Evolutionary conservation across 2,113 vertebrate species (phyloP).

Genomic region (Anguilla japonica): DNA sequence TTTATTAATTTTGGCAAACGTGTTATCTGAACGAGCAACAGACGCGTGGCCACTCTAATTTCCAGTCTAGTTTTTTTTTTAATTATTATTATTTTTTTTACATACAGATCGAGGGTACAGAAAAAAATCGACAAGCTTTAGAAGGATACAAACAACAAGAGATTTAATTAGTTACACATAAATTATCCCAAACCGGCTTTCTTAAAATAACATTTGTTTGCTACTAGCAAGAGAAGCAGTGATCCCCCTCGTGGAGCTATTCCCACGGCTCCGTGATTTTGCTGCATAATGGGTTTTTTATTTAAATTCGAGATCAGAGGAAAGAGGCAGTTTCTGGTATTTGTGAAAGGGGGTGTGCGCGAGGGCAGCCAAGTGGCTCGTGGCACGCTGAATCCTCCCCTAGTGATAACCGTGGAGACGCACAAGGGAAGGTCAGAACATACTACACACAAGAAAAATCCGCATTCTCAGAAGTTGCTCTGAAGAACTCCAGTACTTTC

Average conservation of each 20-base stretch:
- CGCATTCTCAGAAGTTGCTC: slow-evolving; percentile 48
- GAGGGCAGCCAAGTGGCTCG: slow-evolving; percentile 64
- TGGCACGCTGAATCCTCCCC: slow-evolving; percentile 63
- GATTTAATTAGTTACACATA: slow-evolving; percentile 80
- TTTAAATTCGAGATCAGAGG: slow-evolving; percentile 78
- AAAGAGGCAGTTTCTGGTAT: slow-evolving; percentile 69
- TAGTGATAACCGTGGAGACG: slow-evolving; percentile 55
- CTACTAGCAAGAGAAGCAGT: slow-evolving; percentile 72
- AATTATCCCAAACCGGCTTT: slow-evolving; percentile 74
- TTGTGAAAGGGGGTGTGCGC: slow-evolving; percentile 58
- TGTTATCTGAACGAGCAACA: slow-evolving; percentile 1
- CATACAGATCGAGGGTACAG: slow-evolving; percentile 63
- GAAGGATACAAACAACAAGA: slow-evolving; percentile 77
- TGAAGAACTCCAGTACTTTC: slow-evolving; percentile 47
- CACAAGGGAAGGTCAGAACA: not conserved
- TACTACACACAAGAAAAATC: slow-evolving; percentile 35
- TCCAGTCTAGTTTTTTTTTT: slow-evolving; percentile 51
- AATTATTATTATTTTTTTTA: no score
- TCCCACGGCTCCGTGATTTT: slow-evolving; percentile 70
- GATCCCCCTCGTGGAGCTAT: slow-evolving; percentile 60
- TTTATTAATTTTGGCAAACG: not conserved
- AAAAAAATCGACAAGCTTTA: slow-evolving; percentile 61
- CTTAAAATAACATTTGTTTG: slow-evolving; percentile 82
- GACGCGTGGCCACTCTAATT: slow-evolving; percentile 30
- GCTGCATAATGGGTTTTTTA: slow-evolving; percentile 80